Evolutionary conservation across 2,113 vertebrate genomes (phyloP).

Genomic region (Nothocercus nigrocapillus): DNA sequence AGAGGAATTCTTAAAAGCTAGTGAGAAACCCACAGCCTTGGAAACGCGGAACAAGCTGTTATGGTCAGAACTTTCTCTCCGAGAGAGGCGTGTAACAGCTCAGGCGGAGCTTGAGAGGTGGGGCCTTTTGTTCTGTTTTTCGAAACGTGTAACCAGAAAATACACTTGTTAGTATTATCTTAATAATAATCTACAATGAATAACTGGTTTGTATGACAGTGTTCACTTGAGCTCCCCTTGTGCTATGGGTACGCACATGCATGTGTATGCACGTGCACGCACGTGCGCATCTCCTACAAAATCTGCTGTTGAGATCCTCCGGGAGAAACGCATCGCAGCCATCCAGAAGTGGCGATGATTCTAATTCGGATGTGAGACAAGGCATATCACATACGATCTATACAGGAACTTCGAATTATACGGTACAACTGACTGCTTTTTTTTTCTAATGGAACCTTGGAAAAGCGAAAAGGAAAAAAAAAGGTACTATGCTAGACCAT

Average conservation of each 20-base stretch:
- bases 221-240: not conserved
- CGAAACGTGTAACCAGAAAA: not conserved
- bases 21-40: not conserved
- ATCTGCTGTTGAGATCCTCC: not conserved
- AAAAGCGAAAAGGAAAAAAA: not conserved
- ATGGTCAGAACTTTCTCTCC: not conserved
- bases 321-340: not conserved
- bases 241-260: fast-evolving
- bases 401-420: not conserved
- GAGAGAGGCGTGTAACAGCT: not conserved
- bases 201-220: not conserved
- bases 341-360: not conserved
- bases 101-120: too few relatives aligned
- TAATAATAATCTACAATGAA: not conserved
- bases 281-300: not conserved
- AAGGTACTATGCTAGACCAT: not conserved
- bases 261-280: too few relatives aligned
- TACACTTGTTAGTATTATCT: not conserved
- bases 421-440: not conserved
- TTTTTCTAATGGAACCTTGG: not conserved
- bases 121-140: not conserved
- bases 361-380: not conserved
- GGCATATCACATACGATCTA: not conserved
- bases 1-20: not conserved
- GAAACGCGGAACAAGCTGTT: not conserved